Evolutionary conservation across 2,888 invertebrate species (phyloP), one percentile per base, ranked within the genome.

Genomic region (Itoplectis maculator): DNA sequence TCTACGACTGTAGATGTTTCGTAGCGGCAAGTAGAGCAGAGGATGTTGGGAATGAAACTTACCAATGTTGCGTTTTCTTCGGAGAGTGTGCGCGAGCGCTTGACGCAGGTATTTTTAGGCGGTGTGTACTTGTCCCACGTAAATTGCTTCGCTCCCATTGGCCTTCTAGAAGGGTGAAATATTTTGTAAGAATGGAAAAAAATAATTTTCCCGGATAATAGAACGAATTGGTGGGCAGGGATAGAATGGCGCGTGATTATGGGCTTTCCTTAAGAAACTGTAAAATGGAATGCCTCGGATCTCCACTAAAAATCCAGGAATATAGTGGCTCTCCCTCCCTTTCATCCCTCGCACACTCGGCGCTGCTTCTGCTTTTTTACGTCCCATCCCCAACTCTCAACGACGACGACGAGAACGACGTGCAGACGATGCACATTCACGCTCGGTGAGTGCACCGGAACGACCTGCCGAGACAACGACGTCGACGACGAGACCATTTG

Each of bases 1-100:
- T 59, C 18, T 54, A 45, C 35, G 13, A 20, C 29, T 11, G 47
- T 54, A 54, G 42, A 73, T 59, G 56, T 45, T 23, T 59, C 11
- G 29, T 37, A 18, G 47, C 23, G 1, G 63, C 61, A 11, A 45
- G 51, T 66, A 75, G 35, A 72, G 70, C 35, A 42, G 75, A 66
- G 42, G 59, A 65, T 70, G 42, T 42, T 11, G 70, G 54, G 61
- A 35, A 75, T 51, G 65, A 82, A 65, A 76, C 70, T 73, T 79
- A 81, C 79, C 86, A 84, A 85, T 84, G 84, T 81, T 76, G 65
- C 79, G 29, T 63, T 70, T 78, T 47, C 42, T 47, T 49, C 35
- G 47, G 51, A 74, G 63, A 63, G 42, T 45, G 77, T 76, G n/a
- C 47, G 65, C 37, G 11, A 65, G 13, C 61, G 54, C 61, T 68